Evolutionary conservation across 2,113 vertebrate genomes (phyloP).

Genomic region (Xenopus laevis): DNA sequence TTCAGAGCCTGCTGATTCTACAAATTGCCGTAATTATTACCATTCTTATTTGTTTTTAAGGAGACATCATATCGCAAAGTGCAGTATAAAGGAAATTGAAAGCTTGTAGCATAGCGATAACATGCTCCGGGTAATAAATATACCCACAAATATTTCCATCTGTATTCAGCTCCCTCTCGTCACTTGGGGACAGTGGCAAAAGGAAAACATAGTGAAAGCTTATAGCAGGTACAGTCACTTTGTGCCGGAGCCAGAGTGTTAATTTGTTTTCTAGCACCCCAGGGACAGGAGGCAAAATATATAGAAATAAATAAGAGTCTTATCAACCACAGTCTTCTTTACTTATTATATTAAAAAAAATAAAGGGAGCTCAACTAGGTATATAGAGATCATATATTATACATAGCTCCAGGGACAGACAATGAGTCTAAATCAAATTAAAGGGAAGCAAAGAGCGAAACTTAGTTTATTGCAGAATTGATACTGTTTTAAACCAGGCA

Average conservation of each 20-base stretch:
- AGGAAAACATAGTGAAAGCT: not conserved
- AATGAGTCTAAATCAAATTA: too few species aligned
- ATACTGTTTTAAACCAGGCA: too few species aligned
- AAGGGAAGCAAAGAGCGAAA: too few species aligned
- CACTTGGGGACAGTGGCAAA: conserved; percentile 21
- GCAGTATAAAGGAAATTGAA: conserved; percentile 19
- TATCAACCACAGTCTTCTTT: too few species aligned
- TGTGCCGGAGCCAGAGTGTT: conserved; percentile 14
- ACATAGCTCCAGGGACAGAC: too few species aligned
- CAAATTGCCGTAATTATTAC: conserved; percentile 30
- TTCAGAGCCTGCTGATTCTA: conserved; percentile 20
- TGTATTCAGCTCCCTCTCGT: conserved; percentile 13
- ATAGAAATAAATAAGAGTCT: conserved; percentile 17
- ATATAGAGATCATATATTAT: too few species aligned
- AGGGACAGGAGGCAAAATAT: conserved; percentile 23
- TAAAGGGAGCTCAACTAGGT: too few species aligned
- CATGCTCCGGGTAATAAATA: conserved; percentile 32
- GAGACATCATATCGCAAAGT: conserved; percentile 1
- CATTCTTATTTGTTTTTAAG: conserved; percentile 29
- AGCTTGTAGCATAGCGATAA: conserved; percentile 10
- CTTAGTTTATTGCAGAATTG: too few species aligned
- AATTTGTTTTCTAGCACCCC: conserved; percentile 21
- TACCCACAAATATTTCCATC: conserved; percentile 17
- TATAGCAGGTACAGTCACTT: conserved; percentile 7
- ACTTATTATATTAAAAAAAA: too few species aligned